Percentiles rank a stretch among this genome's conserved stretches.
Evolutionary conservation across 2,888 invertebrate species (phyloP).

Genomic region (Clanis bilineata): DNA sequence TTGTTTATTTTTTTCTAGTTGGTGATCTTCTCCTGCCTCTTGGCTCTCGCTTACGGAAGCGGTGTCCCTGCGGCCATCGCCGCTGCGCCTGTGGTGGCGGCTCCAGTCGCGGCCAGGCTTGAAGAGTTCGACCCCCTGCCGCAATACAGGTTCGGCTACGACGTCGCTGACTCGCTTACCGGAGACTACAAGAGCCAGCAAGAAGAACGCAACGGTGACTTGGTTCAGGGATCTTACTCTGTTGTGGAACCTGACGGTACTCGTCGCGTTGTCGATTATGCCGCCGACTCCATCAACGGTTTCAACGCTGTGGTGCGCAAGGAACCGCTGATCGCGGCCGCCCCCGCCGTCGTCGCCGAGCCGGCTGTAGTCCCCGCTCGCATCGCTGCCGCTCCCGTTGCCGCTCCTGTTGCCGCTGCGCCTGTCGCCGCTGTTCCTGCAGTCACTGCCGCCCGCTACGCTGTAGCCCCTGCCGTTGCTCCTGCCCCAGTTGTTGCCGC

Average conservation of each 20-base stretch:
- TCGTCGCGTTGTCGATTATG: constrained; percentile 65
- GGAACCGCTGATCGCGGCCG: constrained; percentile 58
- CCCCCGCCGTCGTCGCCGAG: constrained; percentile 62
- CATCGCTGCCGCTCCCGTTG: constrained; percentile 44
- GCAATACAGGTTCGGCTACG: constrained; percentile 78
- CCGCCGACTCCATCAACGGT: constrained; percentile 67
- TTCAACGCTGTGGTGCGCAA: constrained; percentile 73
- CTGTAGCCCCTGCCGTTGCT: constrained; percentile 58
- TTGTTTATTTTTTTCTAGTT: constrained; percentile 51
- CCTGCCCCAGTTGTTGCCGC: constrained; percentile 59
- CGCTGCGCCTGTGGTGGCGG: constrained; percentile 53
- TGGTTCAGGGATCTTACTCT: constrained; percentile 75
- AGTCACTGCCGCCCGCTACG: constrained; percentile 24
- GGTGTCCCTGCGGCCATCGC: constrained; percentile 56
- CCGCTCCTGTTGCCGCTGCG: constrained; percentile 41
- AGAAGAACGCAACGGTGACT: constrained; percentile 79
- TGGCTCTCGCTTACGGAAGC: constrained; percentile 62
- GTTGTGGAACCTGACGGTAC: constrained; percentile 71
- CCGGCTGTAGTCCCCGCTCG: constrained; percentile 50
- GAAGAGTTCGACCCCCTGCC: constrained; percentile 81
- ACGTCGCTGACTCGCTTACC: constrained; percentile 69
- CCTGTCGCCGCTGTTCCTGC: constrained; percentile 40
- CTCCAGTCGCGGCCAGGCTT: constrained; percentile 55
- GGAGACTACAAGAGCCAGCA: constrained; percentile 74
- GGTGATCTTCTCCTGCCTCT: constrained; percentile 66